phyloP scores from a whole-genome alignment of 2,113 vertebrate species.

The Scomber japonicus region DNA sequence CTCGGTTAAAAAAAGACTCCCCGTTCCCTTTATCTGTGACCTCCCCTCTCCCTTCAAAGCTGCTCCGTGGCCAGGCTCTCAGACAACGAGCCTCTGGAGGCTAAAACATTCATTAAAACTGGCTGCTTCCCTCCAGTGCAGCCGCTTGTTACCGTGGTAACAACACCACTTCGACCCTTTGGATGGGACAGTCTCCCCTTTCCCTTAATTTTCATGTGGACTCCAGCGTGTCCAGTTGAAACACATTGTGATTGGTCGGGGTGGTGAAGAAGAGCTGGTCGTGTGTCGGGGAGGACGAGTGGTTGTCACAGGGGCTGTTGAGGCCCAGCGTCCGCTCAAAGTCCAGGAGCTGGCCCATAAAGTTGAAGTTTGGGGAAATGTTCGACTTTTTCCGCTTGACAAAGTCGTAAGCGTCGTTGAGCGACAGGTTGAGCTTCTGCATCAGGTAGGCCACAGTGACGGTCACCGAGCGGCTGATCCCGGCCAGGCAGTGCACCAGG shows the following conservation, averaged over 20 bases:
- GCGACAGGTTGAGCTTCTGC: conserved; percentile 99
- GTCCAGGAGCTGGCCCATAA: conserved; percentile 99
- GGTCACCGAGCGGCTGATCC: conserved; percentile 97
- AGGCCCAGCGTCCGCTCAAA: conserved; percentile 98
- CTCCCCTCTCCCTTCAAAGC: conserved; percentile 34
- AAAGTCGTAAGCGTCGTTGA: conserved; percentile 98
- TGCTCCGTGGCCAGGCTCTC: conserved; percentile 53
- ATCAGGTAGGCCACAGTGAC: conserved; percentile 99
- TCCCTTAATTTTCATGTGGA: conserved; percentile 90
- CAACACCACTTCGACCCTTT: conserved; percentile 33
- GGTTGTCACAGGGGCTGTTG: conserved; percentile 97
- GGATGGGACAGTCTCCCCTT: conserved; percentile 19
- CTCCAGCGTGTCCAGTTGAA: conserved; percentile 96
- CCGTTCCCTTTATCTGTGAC: conserved; percentile 48
- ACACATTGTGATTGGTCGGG: conserved; percentile 97
- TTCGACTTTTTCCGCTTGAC: conserved; percentile 99
- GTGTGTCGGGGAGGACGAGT: conserved; percentile 80
- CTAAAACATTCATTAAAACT: conserved; percentile 79
- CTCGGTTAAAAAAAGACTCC: conserved; percentile 39
- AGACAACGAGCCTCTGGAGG: conserved; percentile 55
- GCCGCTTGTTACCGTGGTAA: conserved; percentile 63
- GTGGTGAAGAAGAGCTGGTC: conserved; percentile 98
- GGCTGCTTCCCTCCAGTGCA: conserved; percentile 57
- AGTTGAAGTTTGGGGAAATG: conserved; percentile 99
- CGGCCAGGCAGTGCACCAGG: conserved; percentile 97